These are phyloP conservation scores for Schizothorax lantsangensis DNA, from an alignment of 2,797 vertebrate genomes.

Conservation along the genomic window DNA sequence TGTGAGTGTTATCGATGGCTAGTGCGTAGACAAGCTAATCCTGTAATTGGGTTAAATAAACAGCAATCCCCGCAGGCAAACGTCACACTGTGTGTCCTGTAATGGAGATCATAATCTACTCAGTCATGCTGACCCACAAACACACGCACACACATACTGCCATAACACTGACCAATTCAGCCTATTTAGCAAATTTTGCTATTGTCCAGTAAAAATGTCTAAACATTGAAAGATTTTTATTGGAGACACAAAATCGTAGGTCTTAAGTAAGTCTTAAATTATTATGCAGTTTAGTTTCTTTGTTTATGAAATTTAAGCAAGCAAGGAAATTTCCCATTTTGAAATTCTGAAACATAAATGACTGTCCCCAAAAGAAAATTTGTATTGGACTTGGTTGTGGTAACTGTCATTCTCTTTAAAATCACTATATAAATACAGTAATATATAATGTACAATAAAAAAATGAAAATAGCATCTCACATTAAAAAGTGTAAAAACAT, in stretches of 20 bases:
- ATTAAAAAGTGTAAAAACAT: background rate
- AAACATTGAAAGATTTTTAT: background rate
- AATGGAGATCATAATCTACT: conserved; percentile 50
- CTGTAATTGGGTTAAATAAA: conserved; percentile 59
- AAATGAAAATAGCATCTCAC: background rate
- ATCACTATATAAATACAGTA: background rate
- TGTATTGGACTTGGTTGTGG: background rate
- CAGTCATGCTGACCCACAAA: conserved; percentile 17
- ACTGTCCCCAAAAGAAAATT: background rate
- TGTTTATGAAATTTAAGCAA: background rate
- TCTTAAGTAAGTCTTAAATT: background rate
- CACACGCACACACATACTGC: conserved; percentile 3
- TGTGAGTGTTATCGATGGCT: conserved; percentile 34
- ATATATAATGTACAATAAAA: background rate
- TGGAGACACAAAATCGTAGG: background rate
- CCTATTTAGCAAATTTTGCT: background rate
- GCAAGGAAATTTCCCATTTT: background rate
- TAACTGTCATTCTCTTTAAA: background rate
- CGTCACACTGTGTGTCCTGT: conserved; percentile 44
- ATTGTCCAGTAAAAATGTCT: background rate
- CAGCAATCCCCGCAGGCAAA: conserved; percentile 49
- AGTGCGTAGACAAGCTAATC: conserved; percentile 50
- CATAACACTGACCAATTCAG: conserved; percentile 8
- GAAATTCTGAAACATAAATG: background rate
- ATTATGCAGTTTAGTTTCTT: background rate